These are phyloP conservation scores for Machimus rusticus DNA, from an alignment of 2,888 invertebrate species.

Conservation along the genomic window DNA sequence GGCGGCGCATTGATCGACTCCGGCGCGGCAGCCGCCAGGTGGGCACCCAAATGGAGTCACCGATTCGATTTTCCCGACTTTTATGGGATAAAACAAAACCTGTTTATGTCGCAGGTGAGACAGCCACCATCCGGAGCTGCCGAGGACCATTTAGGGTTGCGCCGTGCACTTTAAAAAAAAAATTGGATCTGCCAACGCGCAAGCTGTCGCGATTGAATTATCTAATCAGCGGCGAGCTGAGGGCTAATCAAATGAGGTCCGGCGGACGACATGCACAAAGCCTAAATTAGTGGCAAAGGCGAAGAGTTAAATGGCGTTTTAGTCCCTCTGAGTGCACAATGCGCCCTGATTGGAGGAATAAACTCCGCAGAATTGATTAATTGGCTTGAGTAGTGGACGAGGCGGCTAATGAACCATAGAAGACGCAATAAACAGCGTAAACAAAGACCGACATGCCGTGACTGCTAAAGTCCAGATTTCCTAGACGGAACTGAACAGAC, in stretches of 20 bases:
- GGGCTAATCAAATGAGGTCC: slow-evolving; percentile 15
- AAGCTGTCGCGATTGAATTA: background rate
- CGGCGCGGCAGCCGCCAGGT: background rate
- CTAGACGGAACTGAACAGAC: no score
- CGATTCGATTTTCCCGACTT: background rate
- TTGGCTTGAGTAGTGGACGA: slow-evolving; percentile 2
- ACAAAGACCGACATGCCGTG: background rate
- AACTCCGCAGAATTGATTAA: slow-evolving; percentile 21
- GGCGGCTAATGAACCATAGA: slow-evolving; percentile 8
- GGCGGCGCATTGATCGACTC: background rate
- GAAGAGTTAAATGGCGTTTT: slow-evolving; percentile 6
- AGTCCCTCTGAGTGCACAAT: slow-evolving; percentile 1
- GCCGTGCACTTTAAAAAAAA: background rate
- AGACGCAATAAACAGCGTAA: background rate
- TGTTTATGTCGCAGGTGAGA: background rate
- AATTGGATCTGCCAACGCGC: slow-evolving; percentile 6
- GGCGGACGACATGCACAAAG: background rate
- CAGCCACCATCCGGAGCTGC: background rate
- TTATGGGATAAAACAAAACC: background rate
- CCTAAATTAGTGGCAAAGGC: background rate
- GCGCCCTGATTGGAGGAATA: slow-evolving; percentile 13
- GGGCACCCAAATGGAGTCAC: background rate
- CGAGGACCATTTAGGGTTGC: background rate
- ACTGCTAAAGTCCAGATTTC: background rate
- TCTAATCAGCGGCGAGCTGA: background rate